Conservation (phyloP, 2,113 vertebrate genomes). For the Balaeniceps rex region DNA sequence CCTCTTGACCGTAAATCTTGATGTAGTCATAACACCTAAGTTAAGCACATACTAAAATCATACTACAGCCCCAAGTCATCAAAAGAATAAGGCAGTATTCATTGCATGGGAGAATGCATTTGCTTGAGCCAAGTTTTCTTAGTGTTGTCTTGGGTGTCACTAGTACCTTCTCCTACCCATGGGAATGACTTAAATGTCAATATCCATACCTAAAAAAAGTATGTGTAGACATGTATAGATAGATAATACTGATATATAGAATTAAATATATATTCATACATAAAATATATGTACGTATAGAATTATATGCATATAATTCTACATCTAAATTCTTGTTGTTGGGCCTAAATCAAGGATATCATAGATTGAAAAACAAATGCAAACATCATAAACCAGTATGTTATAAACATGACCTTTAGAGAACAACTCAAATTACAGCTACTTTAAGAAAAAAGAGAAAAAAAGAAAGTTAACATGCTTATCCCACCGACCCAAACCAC, state of each 20-base stretch:
- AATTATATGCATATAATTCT: background rate
- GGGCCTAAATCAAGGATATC: background rate
- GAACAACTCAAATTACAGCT: background rate
- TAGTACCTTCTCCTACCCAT: background rate
- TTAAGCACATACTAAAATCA: background rate
- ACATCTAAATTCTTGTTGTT: background rate
- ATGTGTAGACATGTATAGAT: background rate
- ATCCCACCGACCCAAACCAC: background rate
- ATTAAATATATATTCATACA: background rate
- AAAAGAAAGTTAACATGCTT: background rate
- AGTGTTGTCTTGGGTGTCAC: background rate
- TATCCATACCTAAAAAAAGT: background rate
- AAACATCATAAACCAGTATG: background rate
- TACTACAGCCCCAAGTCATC: background rate
- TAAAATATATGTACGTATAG: background rate
- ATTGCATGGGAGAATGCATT: background rate
- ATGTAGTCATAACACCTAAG: background rate
- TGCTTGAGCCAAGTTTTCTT: background rate
- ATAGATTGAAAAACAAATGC: background rate
- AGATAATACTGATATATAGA: background rate
- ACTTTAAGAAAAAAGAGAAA: background rate
- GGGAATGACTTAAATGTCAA: background rate
- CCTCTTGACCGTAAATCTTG: background rate
- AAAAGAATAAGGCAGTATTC: background rate
- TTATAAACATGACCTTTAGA: background rate